Percentiles rank a stretch among this genome's conserved stretches.
Evolutionary conservation across 2,113 vertebrate species (phyloP).

Genomic region (Mirounga angustirostris): DNA sequence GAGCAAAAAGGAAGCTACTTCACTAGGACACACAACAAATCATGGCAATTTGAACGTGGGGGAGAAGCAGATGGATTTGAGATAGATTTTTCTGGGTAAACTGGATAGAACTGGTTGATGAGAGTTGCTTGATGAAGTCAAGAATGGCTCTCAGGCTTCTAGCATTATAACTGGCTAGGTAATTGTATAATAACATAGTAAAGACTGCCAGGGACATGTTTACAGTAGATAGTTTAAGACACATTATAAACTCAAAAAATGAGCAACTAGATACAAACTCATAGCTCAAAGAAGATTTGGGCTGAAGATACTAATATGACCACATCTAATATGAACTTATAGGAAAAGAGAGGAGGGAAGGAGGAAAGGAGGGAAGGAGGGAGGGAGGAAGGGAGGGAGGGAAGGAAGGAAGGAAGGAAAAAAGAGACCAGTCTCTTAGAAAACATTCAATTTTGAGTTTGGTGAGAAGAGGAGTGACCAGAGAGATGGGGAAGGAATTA

Average conservation of each 20-base stretch:
- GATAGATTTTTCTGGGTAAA: not conserved
- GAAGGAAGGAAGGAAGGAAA: not conserved
- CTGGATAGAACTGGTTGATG: not conserved
- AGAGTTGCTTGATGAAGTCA: not conserved
- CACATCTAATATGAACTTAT: not conserved
- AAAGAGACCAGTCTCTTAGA: not conserved
- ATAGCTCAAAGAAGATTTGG: not conserved
- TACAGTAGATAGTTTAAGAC: not conserved
- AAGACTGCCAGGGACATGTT: not conserved
- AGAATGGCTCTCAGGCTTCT: not conserved
- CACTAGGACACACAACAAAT: not conserved
- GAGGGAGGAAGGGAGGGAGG: fast-evolving
- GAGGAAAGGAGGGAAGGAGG: too few species aligned
- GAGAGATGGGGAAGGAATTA: not conserved
- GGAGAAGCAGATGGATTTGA: not conserved
- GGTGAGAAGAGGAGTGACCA: not conserved
- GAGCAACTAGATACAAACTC: not conserved
- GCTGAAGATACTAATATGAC: not conserved
- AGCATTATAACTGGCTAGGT: not conserved
- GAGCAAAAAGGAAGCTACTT: not conserved
- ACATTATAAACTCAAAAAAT: not conserved
- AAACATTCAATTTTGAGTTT: not conserved
- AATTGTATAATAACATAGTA: not conserved
- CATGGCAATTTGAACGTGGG: not conserved
- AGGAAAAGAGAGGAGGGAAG: too few species aligned